phyloP scores from a whole-genome alignment of 1,140 invertebrate species.

The Solenopsis invicta region DNA sequence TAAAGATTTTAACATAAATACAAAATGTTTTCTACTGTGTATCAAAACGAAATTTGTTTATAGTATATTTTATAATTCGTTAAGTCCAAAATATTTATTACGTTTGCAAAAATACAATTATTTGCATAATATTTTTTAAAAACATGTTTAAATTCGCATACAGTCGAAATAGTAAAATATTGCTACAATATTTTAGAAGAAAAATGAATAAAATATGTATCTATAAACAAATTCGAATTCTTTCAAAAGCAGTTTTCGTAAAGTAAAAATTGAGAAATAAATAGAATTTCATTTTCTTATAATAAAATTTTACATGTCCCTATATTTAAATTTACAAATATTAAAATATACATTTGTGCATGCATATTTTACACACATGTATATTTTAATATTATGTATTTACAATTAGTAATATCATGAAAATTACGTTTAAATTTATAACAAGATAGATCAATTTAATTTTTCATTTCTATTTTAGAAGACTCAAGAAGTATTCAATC shows the following conservation, averaged over 20 bases:
- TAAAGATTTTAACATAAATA: too few relatives aligned
- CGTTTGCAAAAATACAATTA: neutral
- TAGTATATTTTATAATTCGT: neutral
- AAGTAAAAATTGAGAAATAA: neutral
- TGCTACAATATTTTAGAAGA: neutral
- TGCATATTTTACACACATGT: neutral
- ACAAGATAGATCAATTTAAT: neutral
- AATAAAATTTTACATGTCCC: neutral
- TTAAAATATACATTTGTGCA: slow-evolving; percentile 19
- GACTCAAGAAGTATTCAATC: too few relatives aligned
- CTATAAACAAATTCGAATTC: neutral
- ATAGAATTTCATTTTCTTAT: neutral
- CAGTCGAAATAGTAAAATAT: neutral
- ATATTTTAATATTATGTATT: neutral
- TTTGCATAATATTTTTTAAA: neutral
- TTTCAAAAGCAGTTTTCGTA: neutral
- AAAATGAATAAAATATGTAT: neutral
- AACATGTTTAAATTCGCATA: neutral
- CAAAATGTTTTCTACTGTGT: too few relatives aligned
- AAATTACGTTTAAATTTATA: slow-evolving; percentile 1
- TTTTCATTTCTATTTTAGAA: neutral
- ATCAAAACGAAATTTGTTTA: neutral
- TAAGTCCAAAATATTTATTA: neutral
- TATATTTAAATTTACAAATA: slow-evolving; percentile 4
- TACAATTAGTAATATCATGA: neutral